Base-by-base conservation (phyloP, 2,888 invertebrate genomes). In the Xylota segnis region DNA sequence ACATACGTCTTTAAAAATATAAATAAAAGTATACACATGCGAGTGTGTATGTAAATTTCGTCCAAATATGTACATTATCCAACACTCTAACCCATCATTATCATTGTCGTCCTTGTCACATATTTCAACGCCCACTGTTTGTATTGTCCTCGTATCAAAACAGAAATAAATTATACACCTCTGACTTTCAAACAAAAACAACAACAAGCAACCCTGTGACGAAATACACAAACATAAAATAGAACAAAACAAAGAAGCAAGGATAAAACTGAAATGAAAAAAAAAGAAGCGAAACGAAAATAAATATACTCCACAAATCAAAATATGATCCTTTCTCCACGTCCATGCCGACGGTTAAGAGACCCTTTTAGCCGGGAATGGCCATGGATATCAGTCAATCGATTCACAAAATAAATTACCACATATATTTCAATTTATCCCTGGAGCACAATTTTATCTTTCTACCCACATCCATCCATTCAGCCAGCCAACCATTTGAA, bases 331-430 rank as follows among this genome's bases (percentile, higher is more conserved):
- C 58, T 65, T 65, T 65, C 43, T 29, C 50, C 47, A 58, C 32
- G 45, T 58, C 9, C 27, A 23, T 9, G 3, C 18, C 58, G 59
- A 37, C 32, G 59, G 61, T 70, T 61, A 75, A 59, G 52, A 50
- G 27, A 70, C 63, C 58, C 54, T 40, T 68, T 72, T 50, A 79
- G 58, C 16, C 32, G 12, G 52, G 37, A 74, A 81, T 75, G 18
- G 61, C 54, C 61, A 52, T 45, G 59, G 75, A 75, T 83, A 77
- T 72, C 82, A 76, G 59, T 77, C 77, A 83, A 82, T 77, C 83
- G 77, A 65, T 83, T 77, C 37, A 59, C 65, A 43, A 83, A 71
- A 83, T 72, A 83, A 66, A 77, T 77, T 72, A 61, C 72, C 52
- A 16, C 34, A 77, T 77, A 77, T 83, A 71, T 83, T 66, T 76